These are phyloP conservation scores for Campoletis raptor DNA, from an alignment of 2,888 invertebrate species.

Conservation along the genomic window DNA sequence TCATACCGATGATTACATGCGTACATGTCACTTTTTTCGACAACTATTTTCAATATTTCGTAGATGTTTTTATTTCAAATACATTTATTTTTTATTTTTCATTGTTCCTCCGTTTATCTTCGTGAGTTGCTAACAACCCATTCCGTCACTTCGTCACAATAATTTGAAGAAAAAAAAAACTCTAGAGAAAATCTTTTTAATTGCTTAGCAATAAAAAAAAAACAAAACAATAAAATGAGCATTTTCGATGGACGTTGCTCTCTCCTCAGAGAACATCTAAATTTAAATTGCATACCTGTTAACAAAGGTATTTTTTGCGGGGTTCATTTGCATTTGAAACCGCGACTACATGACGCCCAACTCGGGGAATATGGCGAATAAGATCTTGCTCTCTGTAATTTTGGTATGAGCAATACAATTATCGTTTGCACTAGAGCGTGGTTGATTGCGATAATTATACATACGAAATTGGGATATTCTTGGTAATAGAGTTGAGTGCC, in stretches of 20 bases:
- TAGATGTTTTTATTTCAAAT: too few species aligned
- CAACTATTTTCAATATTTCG: too few species aligned
- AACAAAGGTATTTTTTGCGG: neutral
- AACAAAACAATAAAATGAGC: neutral
- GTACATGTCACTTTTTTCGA: too few species aligned
- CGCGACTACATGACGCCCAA: neutral
- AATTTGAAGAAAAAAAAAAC: too few species aligned
- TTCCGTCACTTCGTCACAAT: too few species aligned
- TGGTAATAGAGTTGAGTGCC: neutral
- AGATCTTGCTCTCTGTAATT: conserved; percentile 17
- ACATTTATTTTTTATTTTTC: too few species aligned
- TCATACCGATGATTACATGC: neutral
- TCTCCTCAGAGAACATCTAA: neutral
- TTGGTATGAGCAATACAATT: conserved; percentile 24
- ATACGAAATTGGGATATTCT: conserved; percentile 6
- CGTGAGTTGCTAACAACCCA: too few species aligned
- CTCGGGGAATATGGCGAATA: neutral
- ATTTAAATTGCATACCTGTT: neutral
- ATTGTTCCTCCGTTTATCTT: too few species aligned
- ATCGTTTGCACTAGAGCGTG: neutral
- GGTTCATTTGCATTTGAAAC: neutral
- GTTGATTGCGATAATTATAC: conserved; percentile 32
- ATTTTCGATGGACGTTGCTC: neutral
- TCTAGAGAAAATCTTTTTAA: neutral
- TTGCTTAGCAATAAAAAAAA: neutral